A percentile compares a stretch with the other conserved stretches of the same genome.
These are phyloP conservation scores for Panthera leo DNA, from an alignment of 2,113 vertebrate species.

Conservation along the genomic window DNA sequence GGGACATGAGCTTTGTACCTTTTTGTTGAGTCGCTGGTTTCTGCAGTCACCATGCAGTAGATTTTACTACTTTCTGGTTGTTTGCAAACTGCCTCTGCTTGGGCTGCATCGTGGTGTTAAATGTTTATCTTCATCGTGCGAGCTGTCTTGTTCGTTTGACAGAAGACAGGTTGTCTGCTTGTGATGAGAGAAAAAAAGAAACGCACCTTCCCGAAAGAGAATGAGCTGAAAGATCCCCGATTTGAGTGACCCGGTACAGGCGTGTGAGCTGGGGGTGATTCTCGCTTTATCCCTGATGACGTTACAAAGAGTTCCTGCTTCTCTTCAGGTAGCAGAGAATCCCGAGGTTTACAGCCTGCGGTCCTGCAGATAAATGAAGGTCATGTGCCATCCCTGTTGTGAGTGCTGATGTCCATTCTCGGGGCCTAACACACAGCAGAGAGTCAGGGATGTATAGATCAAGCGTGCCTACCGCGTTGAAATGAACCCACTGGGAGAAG, in stretches of 20 bases:
- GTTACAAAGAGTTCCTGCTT: background rate
- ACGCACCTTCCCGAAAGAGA: background rate
- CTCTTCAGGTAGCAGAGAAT: background rate
- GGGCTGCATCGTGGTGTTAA: background rate
- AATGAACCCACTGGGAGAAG: background rate
- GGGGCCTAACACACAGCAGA: background rate
- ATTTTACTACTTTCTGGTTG: background rate
- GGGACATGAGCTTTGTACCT: background rate
- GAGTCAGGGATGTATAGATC: too few relatives aligned
- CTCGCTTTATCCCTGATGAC: background rate
- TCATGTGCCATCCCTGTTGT: accelerated
- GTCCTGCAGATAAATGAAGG: background rate
- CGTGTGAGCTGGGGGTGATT: background rate
- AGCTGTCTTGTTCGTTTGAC: slow-evolving; percentile 19
- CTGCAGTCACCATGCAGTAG: background rate
- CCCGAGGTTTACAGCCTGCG: background rate
- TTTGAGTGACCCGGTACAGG: background rate
- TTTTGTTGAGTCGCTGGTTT: background rate
- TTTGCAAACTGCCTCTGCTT: background rate
- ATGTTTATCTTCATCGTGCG: background rate
- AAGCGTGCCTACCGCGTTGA: accelerated
- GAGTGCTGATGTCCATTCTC: background rate
- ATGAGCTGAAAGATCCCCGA: background rate
- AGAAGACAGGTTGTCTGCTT: slow-evolving; percentile 9
- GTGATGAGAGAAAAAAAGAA: slow-evolving; percentile 34